phyloP scores from a whole-genome alignment of 35 echinoderm and acorn worm species.

The Heliocidaris tuberculata region DNA sequence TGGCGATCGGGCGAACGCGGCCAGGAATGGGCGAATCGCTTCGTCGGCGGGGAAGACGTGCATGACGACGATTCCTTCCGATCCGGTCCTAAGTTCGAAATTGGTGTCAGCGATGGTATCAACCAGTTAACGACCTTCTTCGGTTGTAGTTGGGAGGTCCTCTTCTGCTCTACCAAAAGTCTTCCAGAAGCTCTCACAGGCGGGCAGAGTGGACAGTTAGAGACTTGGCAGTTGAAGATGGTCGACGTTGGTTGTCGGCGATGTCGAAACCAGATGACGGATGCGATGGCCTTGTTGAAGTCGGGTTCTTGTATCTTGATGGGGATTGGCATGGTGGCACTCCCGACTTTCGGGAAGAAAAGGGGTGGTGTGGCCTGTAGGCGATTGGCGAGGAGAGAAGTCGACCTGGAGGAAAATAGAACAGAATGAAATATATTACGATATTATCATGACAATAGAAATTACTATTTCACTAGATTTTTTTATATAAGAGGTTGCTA shows the following conservation, averaged over 20 bases:
- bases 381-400: not conserved
- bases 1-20: not conserved
- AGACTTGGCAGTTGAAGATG: not conserved
- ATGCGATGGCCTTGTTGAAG: slow-evolving; percentile 29
- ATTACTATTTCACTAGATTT: too few relatives aligned
- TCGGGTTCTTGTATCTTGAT: not conserved
- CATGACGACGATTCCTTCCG: not conserved
- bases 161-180: not conserved
- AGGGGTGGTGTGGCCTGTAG: not conserved
- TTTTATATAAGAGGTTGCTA: too few relatives aligned
- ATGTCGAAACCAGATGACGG: slow-evolving; percentile 17
- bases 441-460: too few relatives aligned
- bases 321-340: not conserved
- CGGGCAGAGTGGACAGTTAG: slow-evolving; percentile 6
- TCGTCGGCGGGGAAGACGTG: not conserved
- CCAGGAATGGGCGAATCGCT: not conserved
- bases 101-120: not conserved
- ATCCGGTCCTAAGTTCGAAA: not conserved
- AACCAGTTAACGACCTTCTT: not conserved
- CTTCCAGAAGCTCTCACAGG: not conserved
- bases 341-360: not conserved
- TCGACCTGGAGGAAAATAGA: not conserved
- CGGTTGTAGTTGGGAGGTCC: not conserved
- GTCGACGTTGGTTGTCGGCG: not conserved
- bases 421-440: not conserved